A percentile compares a stretch with the other conserved stretches of the same genome.
Evolutionary conservation across 2,888 invertebrate genomes (phyloP).

Genomic region (Drosophila atripex): DNA sequence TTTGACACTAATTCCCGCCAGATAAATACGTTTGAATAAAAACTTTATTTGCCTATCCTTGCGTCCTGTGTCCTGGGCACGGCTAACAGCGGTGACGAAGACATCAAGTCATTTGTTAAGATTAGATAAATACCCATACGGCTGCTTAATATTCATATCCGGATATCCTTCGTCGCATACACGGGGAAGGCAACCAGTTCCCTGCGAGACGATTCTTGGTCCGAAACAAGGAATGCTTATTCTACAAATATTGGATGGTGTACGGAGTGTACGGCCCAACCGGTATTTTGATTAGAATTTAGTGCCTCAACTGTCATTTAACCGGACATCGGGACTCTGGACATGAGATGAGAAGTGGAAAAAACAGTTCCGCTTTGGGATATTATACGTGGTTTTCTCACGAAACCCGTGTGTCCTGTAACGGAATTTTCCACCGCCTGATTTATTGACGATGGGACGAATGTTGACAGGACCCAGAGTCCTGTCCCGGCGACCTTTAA

Average conservation of each 20-base stretch:
- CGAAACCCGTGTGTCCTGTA: constrained; percentile 55
- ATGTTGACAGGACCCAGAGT: constrained; percentile 51
- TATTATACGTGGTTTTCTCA: constrained; percentile 65
- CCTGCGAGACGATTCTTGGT: constrained; percentile 4
- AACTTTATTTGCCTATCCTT: constrained; percentile 45
- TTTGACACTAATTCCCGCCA: constrained; percentile 44
- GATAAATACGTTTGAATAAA: constrained; percentile 35
- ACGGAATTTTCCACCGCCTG: constrained; percentile 48
- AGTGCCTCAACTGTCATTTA: constrained; percentile 36
- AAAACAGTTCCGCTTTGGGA: constrained; percentile 54
- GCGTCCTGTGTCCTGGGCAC: not conserved
- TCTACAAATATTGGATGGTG: constrained; percentile 2
- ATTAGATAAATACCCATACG: constrained; percentile 54
- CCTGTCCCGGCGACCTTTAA: constrained; percentile 47
- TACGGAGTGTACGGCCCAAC: constrained; percentile 40
- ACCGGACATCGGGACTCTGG: constrained; percentile 48
- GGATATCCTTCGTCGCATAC: constrained; percentile 11
- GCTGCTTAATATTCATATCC: constrained; percentile 56
- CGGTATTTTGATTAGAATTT: constrained; percentile 52
- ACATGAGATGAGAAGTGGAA: constrained; percentile 35
- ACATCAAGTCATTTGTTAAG: constrained; percentile 62
- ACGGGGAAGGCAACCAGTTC: constrained; percentile 24
- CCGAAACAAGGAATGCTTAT: constrained; percentile 10
- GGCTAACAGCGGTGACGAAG: constrained; percentile 35
- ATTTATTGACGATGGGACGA: constrained; percentile 50